Evolutionary conservation across 2,888 invertebrate species (phyloP), one percentile per base, ranked within the genome.

Genomic region (Tanytarsus gracilentus): DNA sequence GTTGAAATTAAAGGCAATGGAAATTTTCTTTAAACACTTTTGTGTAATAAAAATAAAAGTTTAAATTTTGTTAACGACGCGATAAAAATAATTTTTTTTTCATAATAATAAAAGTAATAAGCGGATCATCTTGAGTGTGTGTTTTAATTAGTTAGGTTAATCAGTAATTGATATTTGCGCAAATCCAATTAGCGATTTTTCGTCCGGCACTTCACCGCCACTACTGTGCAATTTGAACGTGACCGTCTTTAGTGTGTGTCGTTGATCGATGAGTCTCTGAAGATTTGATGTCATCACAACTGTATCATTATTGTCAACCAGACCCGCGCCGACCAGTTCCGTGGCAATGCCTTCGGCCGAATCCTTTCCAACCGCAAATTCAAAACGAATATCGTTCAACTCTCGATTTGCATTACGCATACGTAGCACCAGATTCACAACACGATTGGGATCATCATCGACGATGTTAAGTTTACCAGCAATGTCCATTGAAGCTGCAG

Each of bases 321-420:
- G 78, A 2, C 95, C 95, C 6, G 98, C 97, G 56, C 92, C 91
- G 6, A 98, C 95, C 65, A 98, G 76, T 75, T 98, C 97, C 7
- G 85, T 79, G 2, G 97, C 92, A 61, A 98, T 96, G 30, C 95
- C 95, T 73, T 95, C 94, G 0, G 95, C 80, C 0, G 88, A 84
- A 70, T 92, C 91, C 72, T 90, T 87, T 18, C 92, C 93, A 26
- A 85, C 83, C 16, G 90, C 87, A 72, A 90, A 99, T 75, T 99
- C 97, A 74, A 99, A 99, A 66, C 95, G 84, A 67, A 99, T 99
- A 72, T 99, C 98, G 73, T 98, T 97, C 65, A 99, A 75, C 74
- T 98, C 97, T 61, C 88, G 81, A 64, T 85, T 85, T 44, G 86
- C 79, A 77, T 98, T 98, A 68, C 92, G 83, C 85, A 93, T 89